phyloP scores from a whole-genome alignment of 2,113 vertebrate genomes.

The Nerophis lumbriciformis region DNA sequence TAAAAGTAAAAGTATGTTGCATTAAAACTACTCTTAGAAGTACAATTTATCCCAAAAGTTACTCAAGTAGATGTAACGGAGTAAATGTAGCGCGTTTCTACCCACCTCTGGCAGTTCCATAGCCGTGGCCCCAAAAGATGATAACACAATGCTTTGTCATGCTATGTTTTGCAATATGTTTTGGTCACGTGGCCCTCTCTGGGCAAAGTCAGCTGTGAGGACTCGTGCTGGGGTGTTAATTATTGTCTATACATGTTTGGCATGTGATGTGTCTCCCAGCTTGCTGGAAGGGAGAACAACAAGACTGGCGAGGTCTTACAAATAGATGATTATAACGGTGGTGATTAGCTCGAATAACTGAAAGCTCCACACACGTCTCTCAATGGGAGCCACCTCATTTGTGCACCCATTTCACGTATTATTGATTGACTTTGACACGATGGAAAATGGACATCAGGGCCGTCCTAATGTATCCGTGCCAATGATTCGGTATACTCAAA shows the following conservation, averaged over 20 bases:
- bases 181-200: constrained; percentile 4
- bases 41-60: no score
- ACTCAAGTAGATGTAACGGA: no score
- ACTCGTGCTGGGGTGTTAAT: constrained; percentile 17
- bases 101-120: constrained; percentile 27
- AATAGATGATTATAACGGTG: background rate
- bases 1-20: no score
- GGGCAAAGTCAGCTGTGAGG: constrained; percentile 17
- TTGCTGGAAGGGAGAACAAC: constrained; percentile 1
- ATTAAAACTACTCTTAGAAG: no score
- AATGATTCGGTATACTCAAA: background rate
- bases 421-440: constrained; percentile 14
- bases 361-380: background rate
- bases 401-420: constrained; percentile 22
- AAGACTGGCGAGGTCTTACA: constrained; percentile 4
- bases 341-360: constrained; percentile 18
- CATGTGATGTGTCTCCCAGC: background rate
- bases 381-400: constrained; percentile 17
- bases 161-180: constrained; percentile 21
- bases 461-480: background rate
- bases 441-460: constrained; percentile 3
- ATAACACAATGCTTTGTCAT: background rate
- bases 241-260: constrained; percentile 15
- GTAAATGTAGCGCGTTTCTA: no score
- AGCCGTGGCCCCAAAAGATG: constrained; percentile 12